These are phyloP conservation scores for Chinchilla lanigera DNA, from an alignment of 2,113 vertebrate genomes.

Conservation along the genomic window DNA sequence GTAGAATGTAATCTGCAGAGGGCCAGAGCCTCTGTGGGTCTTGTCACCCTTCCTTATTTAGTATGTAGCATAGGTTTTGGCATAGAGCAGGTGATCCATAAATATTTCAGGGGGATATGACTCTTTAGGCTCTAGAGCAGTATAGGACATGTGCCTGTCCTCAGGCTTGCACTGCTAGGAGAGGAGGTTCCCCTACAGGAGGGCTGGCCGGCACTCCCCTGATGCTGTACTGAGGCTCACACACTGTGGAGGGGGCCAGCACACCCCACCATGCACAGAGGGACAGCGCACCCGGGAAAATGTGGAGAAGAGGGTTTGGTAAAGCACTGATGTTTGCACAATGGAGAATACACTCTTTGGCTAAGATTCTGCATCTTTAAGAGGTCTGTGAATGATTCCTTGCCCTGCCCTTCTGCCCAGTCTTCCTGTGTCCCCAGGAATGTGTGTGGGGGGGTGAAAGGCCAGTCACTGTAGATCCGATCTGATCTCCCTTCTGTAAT, in stretches of 20 bases:
- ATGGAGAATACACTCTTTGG: not conserved
- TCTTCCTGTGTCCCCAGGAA: not conserved
- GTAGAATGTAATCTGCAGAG: not conserved
- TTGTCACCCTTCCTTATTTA: not conserved
- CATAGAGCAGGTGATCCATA: not conserved
- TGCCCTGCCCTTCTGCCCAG: accelerated
- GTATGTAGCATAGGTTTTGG: not conserved
- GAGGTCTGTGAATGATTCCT: not conserved
- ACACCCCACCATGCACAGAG: not conserved
- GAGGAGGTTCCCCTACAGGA: not conserved
- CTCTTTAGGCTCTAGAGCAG: not conserved
- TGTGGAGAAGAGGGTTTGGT: not conserved
- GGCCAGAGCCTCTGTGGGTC: not conserved
- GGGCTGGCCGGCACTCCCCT: not conserved
- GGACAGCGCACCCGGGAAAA: not conserved
- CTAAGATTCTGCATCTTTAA: not conserved
- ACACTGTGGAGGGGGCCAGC: not conserved
- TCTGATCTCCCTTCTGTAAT: not conserved
- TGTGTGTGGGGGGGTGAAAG: not conserved
- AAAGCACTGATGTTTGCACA: not conserved
- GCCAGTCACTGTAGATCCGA: not conserved
- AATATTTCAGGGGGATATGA: constrained; percentile 11
- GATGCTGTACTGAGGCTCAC: not conserved
- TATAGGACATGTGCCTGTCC: not conserved
- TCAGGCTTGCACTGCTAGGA: not conserved